Evolutionary conservation across 1,140 invertebrate species (phyloP).

Genomic region (Penaeus japonicus): DNA sequence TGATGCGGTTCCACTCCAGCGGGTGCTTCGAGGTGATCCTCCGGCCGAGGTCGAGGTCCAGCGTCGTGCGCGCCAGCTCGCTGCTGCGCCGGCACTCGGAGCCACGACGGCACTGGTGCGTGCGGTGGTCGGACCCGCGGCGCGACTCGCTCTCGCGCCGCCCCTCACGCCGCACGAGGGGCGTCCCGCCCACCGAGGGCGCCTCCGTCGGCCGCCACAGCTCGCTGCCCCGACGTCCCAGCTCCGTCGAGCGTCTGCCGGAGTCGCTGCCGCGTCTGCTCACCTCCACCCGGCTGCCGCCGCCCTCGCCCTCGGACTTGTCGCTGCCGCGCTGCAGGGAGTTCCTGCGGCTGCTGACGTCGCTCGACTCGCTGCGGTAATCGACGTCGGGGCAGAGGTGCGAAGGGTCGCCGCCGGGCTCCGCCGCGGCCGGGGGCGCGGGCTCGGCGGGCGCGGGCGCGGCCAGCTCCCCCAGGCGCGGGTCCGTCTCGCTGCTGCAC

Average conservation of each 20-base stretch:
- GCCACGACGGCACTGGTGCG: conserved; percentile 38
- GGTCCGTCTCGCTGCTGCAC: conserved; percentile 51
- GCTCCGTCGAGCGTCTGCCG: neutral
- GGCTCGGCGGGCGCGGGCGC: neutral
- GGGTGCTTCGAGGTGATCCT: conserved; percentile 51
- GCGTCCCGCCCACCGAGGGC: neutral
- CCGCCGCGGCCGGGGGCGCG: neutral
- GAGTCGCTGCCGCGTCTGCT: conserved; percentile 20
- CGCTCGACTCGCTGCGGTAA: conserved; percentile 55
- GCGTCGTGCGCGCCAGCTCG: conserved; percentile 44
- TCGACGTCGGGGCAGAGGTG: conserved; percentile 50
- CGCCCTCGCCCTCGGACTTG: conserved; percentile 56
- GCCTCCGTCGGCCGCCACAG: conserved; percentile 38
- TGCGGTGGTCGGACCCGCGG: conserved; percentile 51
- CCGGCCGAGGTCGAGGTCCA: conserved; percentile 51
- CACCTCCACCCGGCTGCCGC: neutral
- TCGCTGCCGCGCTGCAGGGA: conserved; percentile 57
- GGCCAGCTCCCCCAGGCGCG: neutral
- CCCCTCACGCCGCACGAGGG: conserved; percentile 9
- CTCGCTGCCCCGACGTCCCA: conserved; percentile 49
- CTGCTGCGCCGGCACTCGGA: conserved; percentile 51
- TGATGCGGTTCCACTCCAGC: conserved; percentile 58
- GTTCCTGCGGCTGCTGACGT: conserved; percentile 54
- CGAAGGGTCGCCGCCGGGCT: conserved; percentile 13
- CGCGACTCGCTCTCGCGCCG: conserved; percentile 38